Percentiles rank a stretch among this genome's conserved stretches.
phyloP scores from a whole-genome alignment of 2,113 vertebrate species.

The Sminthopsis crassicaudata region DNA sequence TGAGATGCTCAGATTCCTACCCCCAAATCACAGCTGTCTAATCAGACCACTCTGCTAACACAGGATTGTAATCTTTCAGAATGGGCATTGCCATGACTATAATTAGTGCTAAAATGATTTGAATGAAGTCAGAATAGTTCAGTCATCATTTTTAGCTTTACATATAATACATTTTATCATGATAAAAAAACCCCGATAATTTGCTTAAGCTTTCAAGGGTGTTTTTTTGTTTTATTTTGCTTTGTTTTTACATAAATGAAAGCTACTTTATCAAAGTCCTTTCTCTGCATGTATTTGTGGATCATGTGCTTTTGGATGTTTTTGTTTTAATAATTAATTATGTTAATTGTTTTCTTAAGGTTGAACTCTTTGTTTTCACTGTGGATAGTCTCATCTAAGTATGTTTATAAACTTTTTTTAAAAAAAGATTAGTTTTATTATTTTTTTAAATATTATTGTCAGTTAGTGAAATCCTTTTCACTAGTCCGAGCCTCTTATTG shows the following conservation, averaged over 20 bases:
- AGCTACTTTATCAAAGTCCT: background rate
- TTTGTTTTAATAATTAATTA: background rate
- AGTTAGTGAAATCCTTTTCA: background rate
- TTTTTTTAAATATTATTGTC: background rate
- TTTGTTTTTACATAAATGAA: background rate
- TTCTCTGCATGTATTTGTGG: background rate
- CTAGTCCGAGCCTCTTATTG: background rate
- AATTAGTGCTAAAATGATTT: background rate
- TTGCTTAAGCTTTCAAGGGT: background rate
- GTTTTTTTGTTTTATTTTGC: background rate
- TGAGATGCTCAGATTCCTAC: background rate
- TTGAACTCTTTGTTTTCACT: background rate
- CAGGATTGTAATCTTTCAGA: background rate
- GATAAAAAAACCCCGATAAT: background rate
- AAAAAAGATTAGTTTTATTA: background rate
- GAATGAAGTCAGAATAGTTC: background rate
- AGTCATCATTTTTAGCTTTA: background rate
- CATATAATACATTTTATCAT: background rate
- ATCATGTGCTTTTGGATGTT: background rate
- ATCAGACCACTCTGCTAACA: background rate
- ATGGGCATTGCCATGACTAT: background rate
- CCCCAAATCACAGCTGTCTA: background rate
- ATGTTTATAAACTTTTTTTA: background rate
- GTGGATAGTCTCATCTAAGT: background rate
- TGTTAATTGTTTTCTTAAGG: background rate